phyloP scores from a whole-genome alignment of 2,113 vertebrate species.

The Eulacestoma nigropectus region DNA sequence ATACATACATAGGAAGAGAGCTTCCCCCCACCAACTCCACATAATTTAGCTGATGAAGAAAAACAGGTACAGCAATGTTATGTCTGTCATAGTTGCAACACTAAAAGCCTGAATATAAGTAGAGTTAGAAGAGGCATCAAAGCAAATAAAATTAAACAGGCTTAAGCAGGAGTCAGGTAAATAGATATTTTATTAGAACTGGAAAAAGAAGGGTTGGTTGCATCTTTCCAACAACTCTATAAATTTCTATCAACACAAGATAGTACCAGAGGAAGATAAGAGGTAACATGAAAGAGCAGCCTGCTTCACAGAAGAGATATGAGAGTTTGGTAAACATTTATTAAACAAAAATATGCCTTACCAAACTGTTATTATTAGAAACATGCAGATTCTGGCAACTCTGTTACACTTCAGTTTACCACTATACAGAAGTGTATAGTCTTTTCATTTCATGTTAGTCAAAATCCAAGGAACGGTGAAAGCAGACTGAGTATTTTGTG shows the following conservation, averaged over 20 bases:
- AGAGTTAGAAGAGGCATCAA: background rate
- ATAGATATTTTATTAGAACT: background rate
- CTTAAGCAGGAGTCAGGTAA: background rate
- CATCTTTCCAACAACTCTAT: background rate
- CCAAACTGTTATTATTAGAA: background rate
- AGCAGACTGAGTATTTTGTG: background rate
- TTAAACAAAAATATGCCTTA: background rate
- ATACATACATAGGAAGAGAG: background rate
- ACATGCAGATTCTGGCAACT: background rate
- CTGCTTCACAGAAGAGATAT: background rate
- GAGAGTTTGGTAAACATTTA: background rate
- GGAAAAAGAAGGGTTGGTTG: background rate
- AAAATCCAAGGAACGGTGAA: background rate
- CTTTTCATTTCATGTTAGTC: background rate
- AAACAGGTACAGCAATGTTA: background rate
- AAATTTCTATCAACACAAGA: background rate
- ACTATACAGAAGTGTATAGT: background rate
- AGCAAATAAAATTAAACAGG: background rate
- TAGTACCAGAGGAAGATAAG: background rate
- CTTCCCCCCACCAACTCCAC: background rate
- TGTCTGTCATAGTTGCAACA: background rate
- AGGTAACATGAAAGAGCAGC: background rate
- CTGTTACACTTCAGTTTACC: background rate
- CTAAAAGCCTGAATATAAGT: background rate
- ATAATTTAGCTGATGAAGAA: background rate